These are phyloP conservation scores for Neoascia interrupta DNA, from an alignment of 2,888 invertebrate species.

Conservation along the genomic window DNA sequence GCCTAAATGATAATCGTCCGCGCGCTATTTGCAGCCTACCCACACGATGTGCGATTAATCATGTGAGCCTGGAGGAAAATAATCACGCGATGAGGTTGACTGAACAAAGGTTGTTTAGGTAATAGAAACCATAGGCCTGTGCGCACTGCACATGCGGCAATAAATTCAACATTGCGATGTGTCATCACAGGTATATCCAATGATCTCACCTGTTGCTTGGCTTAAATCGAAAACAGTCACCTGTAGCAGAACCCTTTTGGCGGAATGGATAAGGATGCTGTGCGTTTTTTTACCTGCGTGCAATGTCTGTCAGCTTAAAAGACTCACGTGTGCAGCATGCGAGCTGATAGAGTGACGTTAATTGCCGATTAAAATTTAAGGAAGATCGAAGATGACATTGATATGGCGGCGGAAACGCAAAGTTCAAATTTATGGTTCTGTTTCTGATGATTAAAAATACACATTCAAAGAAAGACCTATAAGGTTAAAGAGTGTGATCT, in stretches of 20 bases:
- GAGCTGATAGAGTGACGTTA: conserved; percentile 33
- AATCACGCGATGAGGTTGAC: conserved; percentile 44
- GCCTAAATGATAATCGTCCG: conserved; percentile 65
- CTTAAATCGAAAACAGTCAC: conserved; percentile 45
- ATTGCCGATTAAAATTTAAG: conserved; percentile 49
- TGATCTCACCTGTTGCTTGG: conserved; percentile 54
- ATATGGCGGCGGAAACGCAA: conserved; percentile 3
- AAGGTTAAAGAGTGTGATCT: no score
- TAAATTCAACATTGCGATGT: conserved; percentile 63
- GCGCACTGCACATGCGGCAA: conserved; percentile 15
- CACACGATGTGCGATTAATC: conserved; percentile 59
- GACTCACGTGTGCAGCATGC: conserved; percentile 27
- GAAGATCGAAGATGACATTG: conserved; percentile 24
- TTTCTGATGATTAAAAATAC: no score
- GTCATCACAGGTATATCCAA: conserved; percentile 62
- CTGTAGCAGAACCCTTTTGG: conserved; percentile 23
- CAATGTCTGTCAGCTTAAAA: no score
- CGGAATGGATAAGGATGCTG: conserved; percentile 25
- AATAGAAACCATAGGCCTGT: neutral
- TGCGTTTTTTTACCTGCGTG: neutral
- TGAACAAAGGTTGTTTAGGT: neutral
- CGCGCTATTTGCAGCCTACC: conserved; percentile 45
- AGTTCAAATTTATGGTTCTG: no score
- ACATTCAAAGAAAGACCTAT: no score
- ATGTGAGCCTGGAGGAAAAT: conserved; percentile 14